Conservation (phyloP, 2,888 invertebrate species). For the Oxytorus armatus region DNA sequence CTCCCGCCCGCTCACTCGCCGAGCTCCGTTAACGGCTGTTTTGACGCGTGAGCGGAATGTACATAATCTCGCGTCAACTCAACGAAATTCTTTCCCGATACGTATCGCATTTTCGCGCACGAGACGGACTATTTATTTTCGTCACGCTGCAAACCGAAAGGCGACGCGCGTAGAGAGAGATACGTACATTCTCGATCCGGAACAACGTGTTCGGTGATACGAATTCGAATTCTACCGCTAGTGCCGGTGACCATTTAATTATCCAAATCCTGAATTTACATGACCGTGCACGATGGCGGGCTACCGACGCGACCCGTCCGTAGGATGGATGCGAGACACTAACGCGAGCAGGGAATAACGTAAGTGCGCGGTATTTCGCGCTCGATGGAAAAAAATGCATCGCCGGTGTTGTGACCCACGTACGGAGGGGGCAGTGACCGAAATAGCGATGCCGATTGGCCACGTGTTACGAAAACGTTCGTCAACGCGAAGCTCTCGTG, state of each 20-base stretch:
- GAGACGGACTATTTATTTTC: too few relatives aligned
- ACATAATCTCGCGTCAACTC: too few relatives aligned
- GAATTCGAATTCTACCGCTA: conserved; percentile 29
- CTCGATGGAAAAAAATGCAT: conserved; percentile 29
- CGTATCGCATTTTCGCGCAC: too few relatives aligned
- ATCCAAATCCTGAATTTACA: conserved; percentile 80
- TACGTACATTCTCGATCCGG: conserved; percentile 21
- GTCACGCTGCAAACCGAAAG: too few relatives aligned
- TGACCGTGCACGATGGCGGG: conserved; percentile 76
- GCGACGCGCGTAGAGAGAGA: too few relatives aligned
- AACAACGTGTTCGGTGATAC: conserved; percentile 23
- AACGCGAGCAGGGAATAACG: conserved; percentile 29
- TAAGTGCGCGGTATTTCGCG: conserved; percentile 40
- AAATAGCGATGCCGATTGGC: neutral
- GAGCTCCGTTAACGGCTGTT: too few relatives aligned
- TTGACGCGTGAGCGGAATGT: too few relatives aligned
- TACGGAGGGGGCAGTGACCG: conserved; percentile 35
- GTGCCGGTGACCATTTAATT: conserved; percentile 77
- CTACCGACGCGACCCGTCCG: conserved; percentile 18
- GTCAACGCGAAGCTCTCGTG: too few relatives aligned
- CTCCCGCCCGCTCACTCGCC: too few relatives aligned
- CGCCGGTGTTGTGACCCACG: conserved; percentile 28
- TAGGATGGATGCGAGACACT: conserved; percentile 22
- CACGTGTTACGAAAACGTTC: too few relatives aligned
- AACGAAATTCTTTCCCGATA: too few relatives aligned